Conservation (phyloP, 2,113 vertebrate species). For the Saiga tatarica region DNA sequence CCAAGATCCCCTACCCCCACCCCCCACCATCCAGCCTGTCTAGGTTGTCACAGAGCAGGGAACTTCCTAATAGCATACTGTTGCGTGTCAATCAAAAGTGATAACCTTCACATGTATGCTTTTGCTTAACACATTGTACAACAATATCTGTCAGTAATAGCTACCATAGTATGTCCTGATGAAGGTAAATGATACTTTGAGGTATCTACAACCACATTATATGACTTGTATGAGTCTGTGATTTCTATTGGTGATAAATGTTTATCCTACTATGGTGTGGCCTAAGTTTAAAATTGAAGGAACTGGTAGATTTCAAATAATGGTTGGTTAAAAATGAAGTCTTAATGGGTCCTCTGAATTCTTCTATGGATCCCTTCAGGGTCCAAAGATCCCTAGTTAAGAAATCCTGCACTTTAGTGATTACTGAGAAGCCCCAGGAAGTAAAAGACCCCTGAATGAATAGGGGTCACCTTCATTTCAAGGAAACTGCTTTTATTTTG, state of each 20-base stretch:
- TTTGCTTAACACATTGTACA: background rate
- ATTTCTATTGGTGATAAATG: background rate
- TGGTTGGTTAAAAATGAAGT: background rate
- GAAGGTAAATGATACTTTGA: background rate
- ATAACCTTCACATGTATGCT: background rate
- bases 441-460: background rate
- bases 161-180: background rate
- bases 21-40: background rate
- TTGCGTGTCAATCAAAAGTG: background rate
- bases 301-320: background rate
- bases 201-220: background rate
- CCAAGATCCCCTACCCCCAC: background rate
- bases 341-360: background rate
- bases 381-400: background rate
- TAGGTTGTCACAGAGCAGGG: background rate
- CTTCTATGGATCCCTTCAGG: background rate
- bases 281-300: background rate
- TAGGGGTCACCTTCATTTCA: background rate
- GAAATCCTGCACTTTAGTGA: background rate
- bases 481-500: conserved; percentile 1
- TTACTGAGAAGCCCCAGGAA: background rate
- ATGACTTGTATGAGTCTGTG: background rate
- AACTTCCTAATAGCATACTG: background rate
- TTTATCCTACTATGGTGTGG: background rate
- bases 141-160: background rate